A percentile compares a stretch with the other conserved stretches of the same genome.
phyloP scores from a whole-genome alignment of 1,140 invertebrate species.

The Pseudomyrmex cubaensis region DNA sequence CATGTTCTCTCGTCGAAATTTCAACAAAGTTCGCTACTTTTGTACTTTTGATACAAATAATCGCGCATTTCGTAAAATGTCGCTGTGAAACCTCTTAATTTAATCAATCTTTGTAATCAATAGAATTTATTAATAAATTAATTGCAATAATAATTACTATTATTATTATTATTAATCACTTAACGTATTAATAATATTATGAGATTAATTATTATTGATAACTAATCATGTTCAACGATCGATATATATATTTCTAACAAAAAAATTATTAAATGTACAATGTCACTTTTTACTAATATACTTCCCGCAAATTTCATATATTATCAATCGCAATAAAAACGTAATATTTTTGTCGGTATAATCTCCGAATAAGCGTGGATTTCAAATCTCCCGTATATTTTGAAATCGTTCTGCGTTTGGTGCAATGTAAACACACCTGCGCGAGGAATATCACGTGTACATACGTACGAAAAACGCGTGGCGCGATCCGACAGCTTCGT shows the following conservation, averaged over 20 bases:
- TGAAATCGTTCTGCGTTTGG: background rate
- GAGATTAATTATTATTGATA: too few species aligned
- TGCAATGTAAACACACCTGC: slow-evolving; percentile 15
- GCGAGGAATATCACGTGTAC: too few species aligned
- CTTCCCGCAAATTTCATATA: too few species aligned
- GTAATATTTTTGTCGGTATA: slow-evolving; percentile 4
- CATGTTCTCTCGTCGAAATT: slow-evolving; percentile 47
- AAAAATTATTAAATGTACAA: too few species aligned
- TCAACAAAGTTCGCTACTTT: slow-evolving; percentile 38
- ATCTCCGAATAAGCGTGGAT: background rate
- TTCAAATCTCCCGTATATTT: background rate
- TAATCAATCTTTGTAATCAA: background rate
- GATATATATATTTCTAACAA: too few species aligned
- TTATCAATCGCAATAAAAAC: background rate
- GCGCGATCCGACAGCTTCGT: slow-evolving; percentile 27
- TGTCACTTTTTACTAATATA: too few species aligned
- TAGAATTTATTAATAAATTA: too few species aligned
- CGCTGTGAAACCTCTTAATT: background rate
- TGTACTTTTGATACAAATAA: slow-evolving; percentile 38
- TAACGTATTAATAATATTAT: too few species aligned
- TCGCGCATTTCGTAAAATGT: slow-evolving; percentile 37
- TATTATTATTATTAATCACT: too few species aligned
- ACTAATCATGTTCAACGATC: too few species aligned
- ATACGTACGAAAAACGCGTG: slow-evolving; percentile 8
- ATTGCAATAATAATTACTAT: too few species aligned